Evolutionary conservation across 2,113 vertebrate species (phyloP).

Genomic region (Cynocephalus volans): DNA sequence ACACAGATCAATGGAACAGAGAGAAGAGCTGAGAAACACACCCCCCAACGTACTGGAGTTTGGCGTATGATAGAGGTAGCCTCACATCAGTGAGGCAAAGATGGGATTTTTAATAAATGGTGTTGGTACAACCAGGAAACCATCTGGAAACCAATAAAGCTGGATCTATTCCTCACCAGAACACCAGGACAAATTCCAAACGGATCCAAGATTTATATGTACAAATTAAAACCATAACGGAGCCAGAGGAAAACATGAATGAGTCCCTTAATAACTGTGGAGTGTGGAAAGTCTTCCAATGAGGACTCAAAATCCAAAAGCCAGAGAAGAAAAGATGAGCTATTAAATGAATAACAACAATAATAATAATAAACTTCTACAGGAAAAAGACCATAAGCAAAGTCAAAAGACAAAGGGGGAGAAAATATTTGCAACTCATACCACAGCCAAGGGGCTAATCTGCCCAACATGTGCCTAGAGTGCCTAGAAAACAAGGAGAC

Average conservation of each 20-base stretch:
- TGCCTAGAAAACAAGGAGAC: background rate
- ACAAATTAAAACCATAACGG: background rate
- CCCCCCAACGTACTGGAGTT: background rate
- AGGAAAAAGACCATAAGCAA: background rate
- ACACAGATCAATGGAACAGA: background rate
- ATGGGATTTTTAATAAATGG: background rate
- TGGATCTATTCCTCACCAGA: background rate
- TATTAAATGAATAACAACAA: background rate
- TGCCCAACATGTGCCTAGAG: background rate
- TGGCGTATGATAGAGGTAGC: background rate
- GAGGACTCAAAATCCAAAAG: background rate
- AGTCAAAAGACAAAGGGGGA: slow-evolving; percentile 4
- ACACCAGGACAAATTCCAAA: background rate
- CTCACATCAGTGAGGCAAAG: background rate
- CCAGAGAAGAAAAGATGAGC: background rate
- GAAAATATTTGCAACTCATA: background rate
- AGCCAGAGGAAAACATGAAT: background rate
- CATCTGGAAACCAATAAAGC: background rate
- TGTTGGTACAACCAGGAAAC: background rate
- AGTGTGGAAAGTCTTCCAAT: background rate
- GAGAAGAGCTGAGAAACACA: background rate
- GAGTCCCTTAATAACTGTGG: background rate
- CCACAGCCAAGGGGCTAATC: background rate
- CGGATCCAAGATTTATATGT: background rate
- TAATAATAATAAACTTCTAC: background rate